Percentiles rank a stretch among this genome's conserved stretches.
Conservation (phyloP, 2,797 vertebrate genomes). For the Yasuhikotakia modesta region DNA sequence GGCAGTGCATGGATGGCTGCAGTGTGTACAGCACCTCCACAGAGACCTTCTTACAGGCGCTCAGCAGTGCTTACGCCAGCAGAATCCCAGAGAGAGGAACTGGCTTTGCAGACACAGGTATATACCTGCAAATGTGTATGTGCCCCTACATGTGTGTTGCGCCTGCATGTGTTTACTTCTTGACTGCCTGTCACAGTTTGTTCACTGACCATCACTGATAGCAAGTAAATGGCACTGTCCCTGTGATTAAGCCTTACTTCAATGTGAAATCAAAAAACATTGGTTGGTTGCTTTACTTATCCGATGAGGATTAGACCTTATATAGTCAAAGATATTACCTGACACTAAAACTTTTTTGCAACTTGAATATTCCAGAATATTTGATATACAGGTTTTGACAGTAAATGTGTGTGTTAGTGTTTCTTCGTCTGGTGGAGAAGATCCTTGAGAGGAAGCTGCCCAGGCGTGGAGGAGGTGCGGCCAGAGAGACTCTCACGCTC, state of each 20-base stretch:
- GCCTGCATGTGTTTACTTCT: not conserved
- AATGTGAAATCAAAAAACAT: not conserved
- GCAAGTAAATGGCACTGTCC: no score
- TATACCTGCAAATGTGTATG: conserved; percentile 24
- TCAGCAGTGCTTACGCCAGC: conserved; percentile 73
- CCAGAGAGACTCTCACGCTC: conserved; percentile 80
- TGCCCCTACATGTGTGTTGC: no score
- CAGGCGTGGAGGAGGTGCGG: conserved; percentile 71
- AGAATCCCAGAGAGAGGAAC: conserved; percentile 76
- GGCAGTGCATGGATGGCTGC: conserved; percentile 76
- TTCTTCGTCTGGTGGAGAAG: conserved; percentile 82
- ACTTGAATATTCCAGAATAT: not conserved
- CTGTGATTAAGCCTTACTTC: no score
- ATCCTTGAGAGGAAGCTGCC: conserved; percentile 85
- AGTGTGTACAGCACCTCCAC: conserved; percentile 80
- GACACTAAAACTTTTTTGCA: not conserved
- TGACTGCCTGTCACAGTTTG: not conserved
- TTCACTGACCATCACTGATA: not conserved
- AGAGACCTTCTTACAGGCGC: conserved; percentile 79
- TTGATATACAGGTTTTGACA: not conserved
- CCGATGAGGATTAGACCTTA: not conserved
- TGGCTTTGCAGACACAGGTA: conserved; percentile 82
- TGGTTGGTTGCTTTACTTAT: no score
- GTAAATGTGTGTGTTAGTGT: conserved; percentile 73
- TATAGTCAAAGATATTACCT: not conserved